Evolutionary conservation across 2,888 invertebrate species (phyloP).

Genomic region (Sphaeridia pumilis): DNA sequence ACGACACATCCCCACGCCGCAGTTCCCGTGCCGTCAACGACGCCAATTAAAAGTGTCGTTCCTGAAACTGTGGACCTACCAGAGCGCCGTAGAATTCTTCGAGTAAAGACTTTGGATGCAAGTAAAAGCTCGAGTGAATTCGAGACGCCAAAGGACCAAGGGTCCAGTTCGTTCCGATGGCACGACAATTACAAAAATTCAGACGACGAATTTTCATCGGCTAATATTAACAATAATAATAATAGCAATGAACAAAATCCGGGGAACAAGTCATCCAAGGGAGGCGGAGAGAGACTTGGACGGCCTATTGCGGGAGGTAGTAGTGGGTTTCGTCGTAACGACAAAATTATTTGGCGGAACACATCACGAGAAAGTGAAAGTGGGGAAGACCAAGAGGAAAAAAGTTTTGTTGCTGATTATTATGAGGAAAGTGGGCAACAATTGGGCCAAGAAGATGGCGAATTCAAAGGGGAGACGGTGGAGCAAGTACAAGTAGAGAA

Average conservation of each 20-base stretch:
- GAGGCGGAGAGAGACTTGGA: too few species aligned
- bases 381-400: too few species aligned
- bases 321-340: too few species aligned
- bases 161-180: neutral
- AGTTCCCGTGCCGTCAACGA: too few species aligned
- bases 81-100: too few species aligned
- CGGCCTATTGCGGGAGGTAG: too few species aligned
- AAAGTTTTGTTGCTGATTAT: neutral
- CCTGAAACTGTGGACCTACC: neutral
- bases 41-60: neutral
- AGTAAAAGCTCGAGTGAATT: neutral
- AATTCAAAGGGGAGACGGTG: slow-evolving; percentile 6
- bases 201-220: neutral
- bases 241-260: neutral
- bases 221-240: neutral
- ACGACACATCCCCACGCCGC: too few species aligned
- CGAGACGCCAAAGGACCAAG: neutral
- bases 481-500: slow-evolving; percentile 1
- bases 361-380: too few species aligned
- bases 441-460: too few species aligned
- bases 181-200: neutral
- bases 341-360: too few species aligned
- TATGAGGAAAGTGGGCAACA: neutral
- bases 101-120: too few species aligned
- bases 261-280: too few species aligned